These are phyloP conservation scores for Rhincodon typus DNA, from an alignment of 2,797 vertebrate species.

Conservation along the genomic window DNA sequence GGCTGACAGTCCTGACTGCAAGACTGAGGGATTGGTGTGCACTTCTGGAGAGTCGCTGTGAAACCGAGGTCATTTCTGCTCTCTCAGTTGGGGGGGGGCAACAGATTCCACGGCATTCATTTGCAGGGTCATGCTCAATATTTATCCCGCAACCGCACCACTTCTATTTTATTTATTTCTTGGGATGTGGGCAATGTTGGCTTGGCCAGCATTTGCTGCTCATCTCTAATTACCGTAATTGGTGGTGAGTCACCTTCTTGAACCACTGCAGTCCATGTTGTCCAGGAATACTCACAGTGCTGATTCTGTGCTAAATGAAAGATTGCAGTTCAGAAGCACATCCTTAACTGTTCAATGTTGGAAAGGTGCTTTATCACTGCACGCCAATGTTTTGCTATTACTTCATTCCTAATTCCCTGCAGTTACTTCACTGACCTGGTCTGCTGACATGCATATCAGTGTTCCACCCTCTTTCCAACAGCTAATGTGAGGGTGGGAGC, in stretches of 20 bases:
- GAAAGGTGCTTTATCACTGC: background rate
- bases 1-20: background rate
- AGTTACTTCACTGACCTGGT: background rate
- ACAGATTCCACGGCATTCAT: background rate
- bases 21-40: background rate
- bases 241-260: too few relatives aligned
- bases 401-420: background rate
- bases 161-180: too few relatives aligned
- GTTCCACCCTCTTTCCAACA: background rate
- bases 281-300: too few relatives aligned
- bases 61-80: background rate
- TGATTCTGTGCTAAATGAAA: too few relatives aligned
- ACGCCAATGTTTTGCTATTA: background rate
- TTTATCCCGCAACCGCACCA: background rate
- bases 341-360: background rate
- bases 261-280: too few relatives aligned
- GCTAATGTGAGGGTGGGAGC: background rate
- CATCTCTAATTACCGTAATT: too few relatives aligned
- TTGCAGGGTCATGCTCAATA: background rate
- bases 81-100: background rate
- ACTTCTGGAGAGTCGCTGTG: background rate
- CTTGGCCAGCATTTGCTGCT: too few relatives aligned
- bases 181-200: too few relatives aligned
- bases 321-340: background rate
- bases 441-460: background rate